phyloP scores from a whole-genome alignment of 1,140 invertebrate species.

The Aporrectodea caliginosa region DNA sequence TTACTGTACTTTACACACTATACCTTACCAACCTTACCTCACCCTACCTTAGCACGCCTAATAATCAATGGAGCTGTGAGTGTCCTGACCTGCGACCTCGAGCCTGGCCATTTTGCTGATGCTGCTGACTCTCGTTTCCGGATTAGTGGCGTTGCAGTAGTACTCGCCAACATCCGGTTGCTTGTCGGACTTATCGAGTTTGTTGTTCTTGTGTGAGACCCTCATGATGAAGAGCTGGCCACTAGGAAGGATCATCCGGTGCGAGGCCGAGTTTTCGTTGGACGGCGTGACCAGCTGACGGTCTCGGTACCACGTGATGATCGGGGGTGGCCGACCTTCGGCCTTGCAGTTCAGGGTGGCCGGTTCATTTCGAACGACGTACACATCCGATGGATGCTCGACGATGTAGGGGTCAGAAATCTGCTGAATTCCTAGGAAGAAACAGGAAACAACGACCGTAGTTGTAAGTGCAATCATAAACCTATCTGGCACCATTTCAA shows the following conservation, averaged over 20 bases:
- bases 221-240: slow-evolving; percentile 86
- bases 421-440: slow-evolving; percentile 31
- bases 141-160: slow-evolving; percentile 88
- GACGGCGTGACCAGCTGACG: slow-evolving; percentile 57
- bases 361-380: slow-evolving; percentile 77
- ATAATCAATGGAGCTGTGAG: too few species aligned
- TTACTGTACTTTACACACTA: too few species aligned
- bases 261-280: background rate
- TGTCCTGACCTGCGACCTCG: slow-evolving; percentile 91
- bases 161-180: slow-evolving; percentile 60
- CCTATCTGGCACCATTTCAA: too few species aligned
- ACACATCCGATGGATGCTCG: slow-evolving; percentile 86
- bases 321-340: slow-evolving; percentile 80
- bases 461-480: too few species aligned
- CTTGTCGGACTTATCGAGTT: slow-evolving; percentile 47
- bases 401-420: slow-evolving; percentile 71
- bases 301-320: slow-evolving; percentile 75
- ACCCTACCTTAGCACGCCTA: too few species aligned
- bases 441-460: too few species aligned
- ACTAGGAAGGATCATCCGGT: slow-evolving; percentile 77
- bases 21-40: too few species aligned
- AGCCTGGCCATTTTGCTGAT: slow-evolving; percentile 86
- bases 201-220: slow-evolving; percentile 59
- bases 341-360: slow-evolving; percentile 58
- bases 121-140: slow-evolving; percentile 72